Conservation (phyloP, 1,140 invertebrate species). For the Drosophila ananassae region DNA sequence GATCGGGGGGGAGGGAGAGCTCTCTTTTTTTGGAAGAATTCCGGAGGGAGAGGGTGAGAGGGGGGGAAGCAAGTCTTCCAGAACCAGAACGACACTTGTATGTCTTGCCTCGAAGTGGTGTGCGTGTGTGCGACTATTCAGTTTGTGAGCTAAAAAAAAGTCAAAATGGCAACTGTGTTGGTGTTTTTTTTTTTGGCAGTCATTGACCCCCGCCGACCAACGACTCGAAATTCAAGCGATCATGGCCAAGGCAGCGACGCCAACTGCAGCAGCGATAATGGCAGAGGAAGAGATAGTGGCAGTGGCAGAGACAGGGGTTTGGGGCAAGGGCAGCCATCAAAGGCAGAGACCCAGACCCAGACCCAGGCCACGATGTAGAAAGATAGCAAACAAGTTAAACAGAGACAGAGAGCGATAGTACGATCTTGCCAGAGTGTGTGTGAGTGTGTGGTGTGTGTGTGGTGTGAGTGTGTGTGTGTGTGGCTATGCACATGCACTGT, state of each 20-base stretch:
- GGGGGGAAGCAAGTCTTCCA: conserved; percentile 9
- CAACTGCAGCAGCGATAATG: neutral
- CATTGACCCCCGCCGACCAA: conserved; percentile 66
- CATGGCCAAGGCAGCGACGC: conserved; percentile 54
- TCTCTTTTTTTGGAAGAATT: neutral
- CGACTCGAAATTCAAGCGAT: conserved; percentile 43
- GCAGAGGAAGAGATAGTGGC: conserved; percentile 1
- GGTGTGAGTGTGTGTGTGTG: conserved; percentile 7
- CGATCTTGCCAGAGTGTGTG: neutral
- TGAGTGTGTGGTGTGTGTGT: too few relatives aligned
- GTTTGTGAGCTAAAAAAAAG: conserved; percentile 58
- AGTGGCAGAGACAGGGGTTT: neutral
- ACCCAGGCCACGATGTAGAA: conserved; percentile 60
- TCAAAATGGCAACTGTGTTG: conserved; percentile 50
- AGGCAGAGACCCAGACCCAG: conserved; percentile 7
- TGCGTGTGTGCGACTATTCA: conserved; percentile 58
- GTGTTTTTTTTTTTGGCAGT: conserved; percentile 64
- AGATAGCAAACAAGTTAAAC: conserved; percentile 81
- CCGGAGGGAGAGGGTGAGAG: too few relatives aligned
- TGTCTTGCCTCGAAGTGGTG: conserved; percentile 20
- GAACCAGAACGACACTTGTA: conserved; percentile 72
- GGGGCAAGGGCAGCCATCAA: neutral
- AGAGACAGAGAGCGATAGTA: conserved; percentile 74
- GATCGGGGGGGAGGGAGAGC: neutral
- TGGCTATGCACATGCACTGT: conserved; percentile 21